phyloP scores from a whole-genome alignment of 1,140 invertebrate species.

The Asbolus verrucosus region DNA sequence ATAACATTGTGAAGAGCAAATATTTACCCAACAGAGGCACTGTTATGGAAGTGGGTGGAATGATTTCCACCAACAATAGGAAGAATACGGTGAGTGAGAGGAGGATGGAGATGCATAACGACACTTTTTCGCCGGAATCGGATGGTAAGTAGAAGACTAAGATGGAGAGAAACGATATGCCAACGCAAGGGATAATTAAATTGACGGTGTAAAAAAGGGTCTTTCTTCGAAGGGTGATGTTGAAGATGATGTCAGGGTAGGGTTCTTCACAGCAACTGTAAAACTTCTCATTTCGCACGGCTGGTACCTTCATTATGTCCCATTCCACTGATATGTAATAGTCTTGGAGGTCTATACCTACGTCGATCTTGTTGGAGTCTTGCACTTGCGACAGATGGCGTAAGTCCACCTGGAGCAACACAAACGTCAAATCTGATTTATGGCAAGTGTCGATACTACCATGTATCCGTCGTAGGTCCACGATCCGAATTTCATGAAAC shows the following conservation, averaged over 20 bases:
- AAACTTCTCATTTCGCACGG: constrained; percentile 87
- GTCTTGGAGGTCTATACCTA: constrained; percentile 92
- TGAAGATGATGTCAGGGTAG: constrained; percentile 97
- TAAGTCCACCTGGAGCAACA: constrained; percentile 92
- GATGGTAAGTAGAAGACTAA: constrained; percentile 99
- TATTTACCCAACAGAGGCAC: constrained; percentile 98
- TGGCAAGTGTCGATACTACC: too few relatives aligned
- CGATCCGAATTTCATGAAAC: constrained; percentile 97
- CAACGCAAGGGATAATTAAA: constrained; percentile 95
- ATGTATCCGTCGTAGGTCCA: constrained; percentile 94
- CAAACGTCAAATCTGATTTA: too few relatives aligned
- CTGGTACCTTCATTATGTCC: constrained; percentile 94
- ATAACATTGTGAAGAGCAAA: constrained; percentile 98
- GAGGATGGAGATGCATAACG: constrained; percentile 97
- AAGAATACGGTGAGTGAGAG: constrained; percentile 99
- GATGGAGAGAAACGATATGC: constrained; percentile 96
- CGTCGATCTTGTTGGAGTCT: constrained; percentile 84
- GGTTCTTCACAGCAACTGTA: constrained; percentile 93
- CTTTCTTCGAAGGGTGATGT: constrained; percentile 95
- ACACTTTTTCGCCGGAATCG: constrained; percentile 97
- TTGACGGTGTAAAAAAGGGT: constrained; percentile 98
- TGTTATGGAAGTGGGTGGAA: constrained; percentile 98
- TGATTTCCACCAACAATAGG: constrained; percentile 96
- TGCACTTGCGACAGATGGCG: constrained; percentile 85
- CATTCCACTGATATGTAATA: constrained; percentile 98